These are phyloP conservation scores for Rhinogobius similis DNA, from an alignment of 2,113 vertebrate species.

Conservation along the genomic window DNA sequence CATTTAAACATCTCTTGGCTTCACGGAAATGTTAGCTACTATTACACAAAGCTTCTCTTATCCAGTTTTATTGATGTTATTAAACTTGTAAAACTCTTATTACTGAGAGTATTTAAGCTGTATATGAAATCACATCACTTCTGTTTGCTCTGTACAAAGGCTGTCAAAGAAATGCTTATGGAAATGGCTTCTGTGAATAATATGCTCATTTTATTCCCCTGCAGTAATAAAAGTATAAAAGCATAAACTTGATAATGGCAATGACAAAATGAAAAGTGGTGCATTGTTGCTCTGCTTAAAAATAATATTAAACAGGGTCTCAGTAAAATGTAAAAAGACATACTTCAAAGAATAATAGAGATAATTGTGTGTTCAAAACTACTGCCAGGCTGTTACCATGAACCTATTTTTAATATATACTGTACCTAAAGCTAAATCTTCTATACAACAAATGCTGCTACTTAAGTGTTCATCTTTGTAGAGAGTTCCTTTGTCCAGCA, in stretches of 20 bases:
- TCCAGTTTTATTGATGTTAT: neutral
- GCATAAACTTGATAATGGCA: neutral
- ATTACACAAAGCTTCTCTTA: slow-evolving; percentile 25
- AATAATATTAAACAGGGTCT: neutral
- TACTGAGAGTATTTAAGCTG: neutral
- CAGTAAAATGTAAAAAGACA: neutral
- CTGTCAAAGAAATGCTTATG: neutral
- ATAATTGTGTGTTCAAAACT: neutral
- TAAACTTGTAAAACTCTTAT: neutral
- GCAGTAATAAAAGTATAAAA: neutral
- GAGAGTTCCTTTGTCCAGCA: neutral
- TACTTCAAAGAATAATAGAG: neutral
- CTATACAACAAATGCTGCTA: neutral
- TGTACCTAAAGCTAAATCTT: neutral
- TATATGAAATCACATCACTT: neutral
- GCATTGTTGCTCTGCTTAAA: neutral
- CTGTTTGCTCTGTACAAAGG: neutral
- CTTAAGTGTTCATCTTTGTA: neutral
- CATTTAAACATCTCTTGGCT: slow-evolving; percentile 48
- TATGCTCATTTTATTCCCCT: neutral
- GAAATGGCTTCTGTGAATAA: neutral
- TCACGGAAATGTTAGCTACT: slow-evolving; percentile 29
- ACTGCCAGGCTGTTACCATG: neutral
- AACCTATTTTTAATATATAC: neutral
- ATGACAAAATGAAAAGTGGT: neutral